phyloP scores from a whole-genome alignment of 2,888 invertebrate species.

The Bugula neritina region DNA sequence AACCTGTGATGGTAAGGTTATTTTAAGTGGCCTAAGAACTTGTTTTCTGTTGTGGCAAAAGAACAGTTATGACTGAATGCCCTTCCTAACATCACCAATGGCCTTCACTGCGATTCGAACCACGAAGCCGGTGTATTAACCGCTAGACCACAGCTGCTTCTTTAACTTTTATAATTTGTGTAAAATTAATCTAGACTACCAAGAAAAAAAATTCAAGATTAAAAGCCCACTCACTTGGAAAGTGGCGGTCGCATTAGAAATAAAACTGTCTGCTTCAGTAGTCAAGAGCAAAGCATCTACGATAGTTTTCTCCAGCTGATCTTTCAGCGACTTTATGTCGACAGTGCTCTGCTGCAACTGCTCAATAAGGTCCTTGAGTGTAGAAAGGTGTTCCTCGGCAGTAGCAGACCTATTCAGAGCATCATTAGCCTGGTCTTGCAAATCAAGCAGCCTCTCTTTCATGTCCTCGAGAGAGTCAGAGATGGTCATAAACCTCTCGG shows the following conservation, averaged over 20 bases:
- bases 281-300: background rate
- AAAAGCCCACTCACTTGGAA: background rate
- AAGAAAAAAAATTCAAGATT: no score
- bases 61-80: no score
- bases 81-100: no score
- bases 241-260: background rate
- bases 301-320: background rate
- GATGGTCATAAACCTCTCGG: background rate
- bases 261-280: background rate
- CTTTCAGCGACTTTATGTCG: background rate
- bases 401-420: background rate
- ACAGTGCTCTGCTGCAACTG: background rate
- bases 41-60: no score
- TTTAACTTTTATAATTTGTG: no score
- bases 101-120: no score
- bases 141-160: no score
- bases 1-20: no score
- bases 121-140: no score
- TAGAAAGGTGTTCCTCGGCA: background rate
- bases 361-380: background rate
- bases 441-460: background rate
- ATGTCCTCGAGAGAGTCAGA: conserved; percentile 6
- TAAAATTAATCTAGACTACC: no score
- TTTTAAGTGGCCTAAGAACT: no score
- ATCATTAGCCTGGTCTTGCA: conserved; percentile 9